Evolutionary conservation across 2,113 vertebrate genomes (phyloP), one percentile per base, ranked within the genome.

Genomic region (Chascanopsetta lugubris): DNA sequence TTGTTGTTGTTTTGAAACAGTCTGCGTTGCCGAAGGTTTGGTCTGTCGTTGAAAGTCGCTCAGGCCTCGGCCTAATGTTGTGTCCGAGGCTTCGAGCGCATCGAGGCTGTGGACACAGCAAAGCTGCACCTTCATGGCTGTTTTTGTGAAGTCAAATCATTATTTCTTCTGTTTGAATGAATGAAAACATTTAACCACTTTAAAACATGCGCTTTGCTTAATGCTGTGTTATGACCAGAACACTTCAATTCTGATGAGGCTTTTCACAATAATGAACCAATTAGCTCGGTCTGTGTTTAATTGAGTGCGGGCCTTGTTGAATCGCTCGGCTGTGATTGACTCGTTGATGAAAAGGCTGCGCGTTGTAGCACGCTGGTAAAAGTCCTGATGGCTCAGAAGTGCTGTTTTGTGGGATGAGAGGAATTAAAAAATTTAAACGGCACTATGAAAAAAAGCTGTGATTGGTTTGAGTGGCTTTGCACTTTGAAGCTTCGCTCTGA

Each of bases 401-500:
- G 56, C 27, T 20, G 8, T 58, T 69, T 46, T 50, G 22, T 8
- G 11, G 34, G 58, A 40, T 26, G 27, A 54, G 18, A 57, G 53
- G 26, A 18, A 13, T 21, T 63, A 43, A 6, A 21, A n/a, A 11
- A 32, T 51, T 29, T 18, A 47, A 57, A 60, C 36, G 18, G 55
- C 17, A 8, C 29, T 46, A 49, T 8, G 53, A 50, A 65, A 58
- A 50, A 65, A 56, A 17, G 49, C 25, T 32, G 8, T 24, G 36
- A 72, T 68, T 63, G n/a, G 61, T 50, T 36, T 36, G 49, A 79
- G 61, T 64, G 42, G 4, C n/a, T 24, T 47, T 57, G 34, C 15
- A 27, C 58, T 75, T 72, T 51, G 63, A 15, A 83, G 75, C 50
- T n/a, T 46, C 36, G 70, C 60, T 27, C 42, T 8, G 38, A 20